Evolutionary conservation across 2,888 invertebrate genomes (phyloP).

Genomic region (Pammene aurita): DNA sequence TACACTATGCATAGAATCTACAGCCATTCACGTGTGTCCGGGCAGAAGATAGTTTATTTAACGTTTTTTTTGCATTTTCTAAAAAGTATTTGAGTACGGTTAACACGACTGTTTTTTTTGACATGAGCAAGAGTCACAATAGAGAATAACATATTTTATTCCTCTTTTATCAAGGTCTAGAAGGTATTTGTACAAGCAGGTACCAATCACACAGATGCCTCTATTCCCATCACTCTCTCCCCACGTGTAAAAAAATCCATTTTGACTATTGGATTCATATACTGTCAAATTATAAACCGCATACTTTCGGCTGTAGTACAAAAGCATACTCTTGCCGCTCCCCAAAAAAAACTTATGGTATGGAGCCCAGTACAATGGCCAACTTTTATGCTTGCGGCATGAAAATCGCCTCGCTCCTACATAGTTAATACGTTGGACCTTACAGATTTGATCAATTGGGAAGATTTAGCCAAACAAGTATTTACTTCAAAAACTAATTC

Average conservation of each 20-base stretch:
- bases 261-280: constrained; percentile 48
- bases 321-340: constrained; percentile 47
- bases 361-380: constrained; percentile 46
- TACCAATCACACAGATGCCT: constrained; percentile 23
- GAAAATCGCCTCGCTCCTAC: too few relatives aligned
- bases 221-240: constrained; percentile 48
- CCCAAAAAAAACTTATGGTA: too few relatives aligned
- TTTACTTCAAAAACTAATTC: too few relatives aligned
- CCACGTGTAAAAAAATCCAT: constrained; percentile 48
- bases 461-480: too few relatives aligned
- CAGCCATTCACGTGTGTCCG: constrained; percentile 46
- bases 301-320: constrained; percentile 50
- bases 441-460: too few relatives aligned
- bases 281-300: constrained; percentile 51
- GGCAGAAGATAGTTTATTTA: neutral
- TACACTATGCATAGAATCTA: constrained; percentile 31
- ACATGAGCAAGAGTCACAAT: neutral
- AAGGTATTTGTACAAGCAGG: constrained; percentile 14
- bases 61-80: constrained; percentile 7
- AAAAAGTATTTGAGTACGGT: constrained; percentile 1
- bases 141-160: constrained; percentile 2
- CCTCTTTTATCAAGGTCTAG: neutral
- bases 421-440: too few relatives aligned
- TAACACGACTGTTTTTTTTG: constrained; percentile 1
- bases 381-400: constrained; percentile 30